These are phyloP conservation scores for Drosophila engyochracea DNA, from an alignment of 2,888 invertebrate genomes.

Conservation along the genomic window DNA sequence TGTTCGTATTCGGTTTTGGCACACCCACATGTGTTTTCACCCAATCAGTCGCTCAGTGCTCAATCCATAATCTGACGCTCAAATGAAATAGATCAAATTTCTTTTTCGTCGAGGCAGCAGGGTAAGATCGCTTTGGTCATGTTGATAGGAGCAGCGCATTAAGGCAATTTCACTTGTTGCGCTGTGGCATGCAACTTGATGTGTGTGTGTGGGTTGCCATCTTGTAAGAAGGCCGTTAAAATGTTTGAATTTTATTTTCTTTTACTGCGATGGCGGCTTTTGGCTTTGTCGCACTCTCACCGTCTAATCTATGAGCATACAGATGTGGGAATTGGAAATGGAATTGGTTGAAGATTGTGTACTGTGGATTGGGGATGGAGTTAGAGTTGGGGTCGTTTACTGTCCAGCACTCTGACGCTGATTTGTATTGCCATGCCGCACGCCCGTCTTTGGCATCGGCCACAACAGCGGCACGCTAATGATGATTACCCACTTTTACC, in stretches of 20 bases:
- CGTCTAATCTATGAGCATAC: conserved; percentile 53
- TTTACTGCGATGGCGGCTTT: conserved; percentile 54
- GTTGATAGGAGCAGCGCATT: conserved; percentile 41
- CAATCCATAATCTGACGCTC: conserved; percentile 62
- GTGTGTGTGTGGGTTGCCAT: conserved; percentile 51
- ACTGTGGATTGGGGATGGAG: conserved; percentile 13
- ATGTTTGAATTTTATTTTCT: conserved; percentile 74
- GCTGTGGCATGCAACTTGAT: conserved; percentile 37
- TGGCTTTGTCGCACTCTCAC: conserved; percentile 72
- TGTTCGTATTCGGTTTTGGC: conserved; percentile 18
- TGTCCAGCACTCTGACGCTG: conserved; percentile 47
- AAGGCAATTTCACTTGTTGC: conserved; percentile 59
- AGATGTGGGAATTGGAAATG: conserved; percentile 46
- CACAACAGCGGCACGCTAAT: conserved; percentile 54
- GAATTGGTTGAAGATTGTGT: conserved; percentile 34
- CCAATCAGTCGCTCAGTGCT: conserved; percentile 55
- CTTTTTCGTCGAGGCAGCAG: conserved; percentile 46
- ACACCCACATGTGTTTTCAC: conserved; percentile 67
- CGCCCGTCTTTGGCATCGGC: conserved; percentile 4
- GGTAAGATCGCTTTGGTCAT: conserved; percentile 35
- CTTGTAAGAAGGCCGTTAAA: conserved; percentile 59
- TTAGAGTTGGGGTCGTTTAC: conserved; percentile 13
- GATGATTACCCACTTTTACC: conserved; percentile 80
- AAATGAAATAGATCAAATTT: conserved; percentile 79
- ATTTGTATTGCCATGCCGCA: conserved; percentile 63